A percentile compares a stretch with the other conserved stretches of the same genome.
These are phyloP conservation scores for Aporrectodea caliginosa DNA, from an alignment of 1,140 invertebrate genomes.

Conservation along the genomic window DNA sequence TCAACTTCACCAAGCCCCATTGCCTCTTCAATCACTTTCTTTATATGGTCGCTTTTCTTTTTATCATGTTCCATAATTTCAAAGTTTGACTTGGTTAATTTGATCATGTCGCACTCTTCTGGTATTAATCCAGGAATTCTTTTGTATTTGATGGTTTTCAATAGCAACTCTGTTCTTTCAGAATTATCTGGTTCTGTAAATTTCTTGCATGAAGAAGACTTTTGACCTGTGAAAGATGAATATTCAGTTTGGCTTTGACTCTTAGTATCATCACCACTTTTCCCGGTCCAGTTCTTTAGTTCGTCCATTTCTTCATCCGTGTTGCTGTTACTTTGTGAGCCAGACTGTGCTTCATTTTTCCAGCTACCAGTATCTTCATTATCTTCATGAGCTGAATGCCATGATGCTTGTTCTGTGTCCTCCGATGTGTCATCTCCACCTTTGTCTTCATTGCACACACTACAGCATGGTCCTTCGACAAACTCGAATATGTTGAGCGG, in stretches of 20 bases:
- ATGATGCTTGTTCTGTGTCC: not conserved
- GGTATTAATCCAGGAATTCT: not conserved
- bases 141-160: not conserved
- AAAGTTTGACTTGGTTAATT: not conserved
- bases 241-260: not conserved
- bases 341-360: not conserved
- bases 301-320: not conserved
- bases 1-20: not conserved
- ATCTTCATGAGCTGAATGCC: not conserved
- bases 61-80: not conserved
- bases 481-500: not conserved
- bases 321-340: not conserved
- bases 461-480: not conserved
- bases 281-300: not conserved
- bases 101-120: not conserved
- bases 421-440: not conserved
- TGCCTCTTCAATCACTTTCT: not conserved
- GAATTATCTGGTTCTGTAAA: not conserved
- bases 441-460: not conserved
- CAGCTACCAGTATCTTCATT: not conserved
- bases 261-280: not conserved
- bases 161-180: not conserved
- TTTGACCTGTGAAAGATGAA: not conserved
- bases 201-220: not conserved
- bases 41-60: not conserved